phyloP scores from a whole-genome alignment of 2,888 invertebrate species.

The Resseliella maxima region DNA sequence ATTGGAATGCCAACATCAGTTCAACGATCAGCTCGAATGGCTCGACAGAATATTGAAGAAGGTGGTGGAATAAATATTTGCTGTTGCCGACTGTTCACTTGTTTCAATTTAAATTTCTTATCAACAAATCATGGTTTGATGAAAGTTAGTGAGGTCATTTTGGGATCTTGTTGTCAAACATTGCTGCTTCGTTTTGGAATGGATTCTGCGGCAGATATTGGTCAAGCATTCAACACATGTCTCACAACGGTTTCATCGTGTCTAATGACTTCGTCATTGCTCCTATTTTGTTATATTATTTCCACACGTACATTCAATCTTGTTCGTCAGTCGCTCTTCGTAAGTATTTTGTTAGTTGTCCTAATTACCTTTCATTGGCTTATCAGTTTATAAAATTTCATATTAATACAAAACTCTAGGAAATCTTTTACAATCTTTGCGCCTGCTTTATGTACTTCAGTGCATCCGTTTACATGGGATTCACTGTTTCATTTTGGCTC shows the following conservation, averaged over 20 bases:
- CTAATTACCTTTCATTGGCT: not conserved
- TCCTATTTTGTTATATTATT: slow-evolving; percentile 81
- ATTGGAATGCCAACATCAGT: slow-evolving; percentile 57
- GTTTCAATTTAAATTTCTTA: slow-evolving; percentile 81
- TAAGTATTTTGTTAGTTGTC: slow-evolving; percentile 69
- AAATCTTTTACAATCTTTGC: slow-evolving; percentile 39
- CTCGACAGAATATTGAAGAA: slow-evolving; percentile 51
- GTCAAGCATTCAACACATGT: slow-evolving; percentile 83
- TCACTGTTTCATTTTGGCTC: slow-evolving; percentile 80
- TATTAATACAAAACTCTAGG: too few relatives aligned
- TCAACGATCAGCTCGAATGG: slow-evolving; percentile 19
- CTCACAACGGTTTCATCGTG: slow-evolving; percentile 84
- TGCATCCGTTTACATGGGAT: slow-evolving; percentile 82
- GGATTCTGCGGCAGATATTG: slow-evolving; percentile 78
- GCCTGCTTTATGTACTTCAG: slow-evolving; percentile 62
- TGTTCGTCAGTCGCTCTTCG: slow-evolving; percentile 84
- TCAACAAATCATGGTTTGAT: slow-evolving; percentile 78
- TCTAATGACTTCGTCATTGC: slow-evolving; percentile 79
- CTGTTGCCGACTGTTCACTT: slow-evolving; percentile 81
- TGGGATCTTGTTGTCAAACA: slow-evolving; percentile 86
- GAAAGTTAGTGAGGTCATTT: slow-evolving; percentile 79
- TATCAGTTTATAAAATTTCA: too few relatives aligned
- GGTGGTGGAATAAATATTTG: slow-evolving; percentile 76
- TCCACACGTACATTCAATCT: slow-evolving; percentile 81
- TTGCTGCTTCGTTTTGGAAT: slow-evolving; percentile 83